Evolutionary conservation across 2,888 invertebrate genomes (phyloP).

Genomic region (Dasypogon diadema): DNA sequence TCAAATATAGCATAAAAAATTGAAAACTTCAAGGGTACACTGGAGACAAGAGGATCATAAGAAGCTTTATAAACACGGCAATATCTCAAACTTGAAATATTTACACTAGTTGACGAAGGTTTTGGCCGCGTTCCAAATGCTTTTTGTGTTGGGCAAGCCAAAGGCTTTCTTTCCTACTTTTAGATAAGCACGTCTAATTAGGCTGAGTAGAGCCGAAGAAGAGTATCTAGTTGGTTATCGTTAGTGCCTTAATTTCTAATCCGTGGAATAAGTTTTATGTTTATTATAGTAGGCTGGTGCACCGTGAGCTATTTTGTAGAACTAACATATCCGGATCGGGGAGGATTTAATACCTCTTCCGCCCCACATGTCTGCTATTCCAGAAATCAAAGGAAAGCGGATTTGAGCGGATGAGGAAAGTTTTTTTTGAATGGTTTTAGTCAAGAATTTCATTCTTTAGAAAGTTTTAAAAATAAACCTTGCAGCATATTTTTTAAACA

Average conservation of each 20-base stretch:
- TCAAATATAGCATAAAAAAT: conserved; percentile 19
- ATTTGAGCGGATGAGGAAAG: conserved; percentile 17
- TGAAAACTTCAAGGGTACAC: conserved; percentile 37
- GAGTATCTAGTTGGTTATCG: neutral
- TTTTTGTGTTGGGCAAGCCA: conserved; percentile 1
- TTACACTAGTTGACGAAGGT: conserved; percentile 32
- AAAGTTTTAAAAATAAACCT: conserved; percentile 7
- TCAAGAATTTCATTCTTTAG: conserved; percentile 9
- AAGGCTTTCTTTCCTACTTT: neutral
- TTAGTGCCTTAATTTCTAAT: conserved; percentile 23
- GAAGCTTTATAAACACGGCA: conserved; percentile 20
- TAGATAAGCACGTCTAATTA: conserved; percentile 16
- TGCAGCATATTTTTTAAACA: conserved; percentile 24
- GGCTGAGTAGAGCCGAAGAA: neutral
- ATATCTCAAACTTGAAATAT: conserved; percentile 44
- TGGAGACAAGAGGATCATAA: conserved; percentile 32
- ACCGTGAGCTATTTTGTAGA: neutral
- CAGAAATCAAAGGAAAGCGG: neutral
- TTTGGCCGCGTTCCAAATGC: conserved; percentile 24
- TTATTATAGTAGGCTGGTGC: neutral
- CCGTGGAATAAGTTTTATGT: neutral
- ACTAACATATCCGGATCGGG: conserved; percentile 24
- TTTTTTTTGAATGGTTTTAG: conserved; percentile 2
- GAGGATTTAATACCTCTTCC: conserved; percentile 16
- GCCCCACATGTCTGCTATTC: conserved; percentile 4